Evolutionary conservation across 2,113 vertebrate species (phyloP), one percentile per base, ranked within the genome.

Genomic region (Ceratotherium simum): DNA sequence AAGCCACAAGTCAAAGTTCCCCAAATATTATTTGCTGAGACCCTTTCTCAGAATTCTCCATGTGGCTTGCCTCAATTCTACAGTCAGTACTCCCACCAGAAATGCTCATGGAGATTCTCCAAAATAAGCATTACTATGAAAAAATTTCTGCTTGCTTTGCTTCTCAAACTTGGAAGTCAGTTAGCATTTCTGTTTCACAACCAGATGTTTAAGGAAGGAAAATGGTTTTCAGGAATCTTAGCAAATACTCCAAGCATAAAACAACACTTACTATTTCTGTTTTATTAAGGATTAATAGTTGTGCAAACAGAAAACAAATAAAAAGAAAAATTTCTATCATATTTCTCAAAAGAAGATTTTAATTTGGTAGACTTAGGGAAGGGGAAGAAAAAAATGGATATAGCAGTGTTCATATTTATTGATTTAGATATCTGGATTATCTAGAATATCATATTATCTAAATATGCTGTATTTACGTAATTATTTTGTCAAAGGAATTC

Each of bases 331-430:
- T 48, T 46, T 83, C 1, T 83, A 27, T 79, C 17, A 64, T 14
- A 70, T 94, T 94, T 92, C n/a, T 67, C 69, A 80, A 69, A 79
- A 83, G 48, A 58, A 83, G 8, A 10, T 64, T 88, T 96, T 91
- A 80, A 90, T 80, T 84, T 70, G 76, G 18, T 65, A 91, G 58
- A 84, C 69, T 87, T 91, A 84, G 56, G 48, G 73, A 96, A 85
- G 65, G 36, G 31, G 73, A 82, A 82, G 14, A 25, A 64, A 81
- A 92, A 70, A 82, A 10, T 58, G 5, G 10, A 14, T 23, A 75
- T 17, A 79, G 4, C 14, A 62, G 25, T 42, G 6, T 36, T 95
- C 36, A 25, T 73, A 42, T 83, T 91, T 90, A 56, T 31, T 73
- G 64, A 51, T 88, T 80, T 85, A 8, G 18, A 8, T n/a, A 83